A percentile compares a stretch with the other conserved stretches of the same genome.
These are phyloP conservation scores for Melanchra persicariae DNA, from an alignment of 2,888 invertebrate genomes.

Conservation along the genomic window DNA sequence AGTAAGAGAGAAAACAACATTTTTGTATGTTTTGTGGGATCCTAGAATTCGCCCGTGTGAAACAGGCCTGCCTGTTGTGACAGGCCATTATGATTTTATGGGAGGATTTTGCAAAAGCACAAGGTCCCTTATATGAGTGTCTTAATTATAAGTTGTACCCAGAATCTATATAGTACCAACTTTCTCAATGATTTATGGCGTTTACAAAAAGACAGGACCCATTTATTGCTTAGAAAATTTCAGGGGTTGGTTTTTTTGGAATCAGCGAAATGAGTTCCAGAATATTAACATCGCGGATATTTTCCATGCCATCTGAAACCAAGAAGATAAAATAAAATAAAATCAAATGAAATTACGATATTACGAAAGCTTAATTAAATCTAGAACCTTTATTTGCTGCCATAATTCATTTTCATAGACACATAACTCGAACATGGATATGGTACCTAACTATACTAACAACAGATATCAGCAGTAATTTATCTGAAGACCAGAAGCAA, in stretches of 20 bases:
- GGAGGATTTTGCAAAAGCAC: slow-evolving; percentile 19
- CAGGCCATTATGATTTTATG: slow-evolving; percentile 65
- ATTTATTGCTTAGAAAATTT: background rate
- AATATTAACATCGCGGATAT: no score
- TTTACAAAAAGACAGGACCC: background rate
- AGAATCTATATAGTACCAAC: slow-evolving; percentile 7
- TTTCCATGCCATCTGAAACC: background rate
- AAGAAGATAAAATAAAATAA: background rate
- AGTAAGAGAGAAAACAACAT: slow-evolving; percentile 76
- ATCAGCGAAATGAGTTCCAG: no score
- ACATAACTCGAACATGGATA: slow-evolving; percentile 12
- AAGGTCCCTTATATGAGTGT: background rate
- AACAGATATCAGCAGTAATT: slow-evolving; percentile 35
- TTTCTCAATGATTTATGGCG: background rate
- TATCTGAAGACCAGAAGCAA: slow-evolving; percentile 77
- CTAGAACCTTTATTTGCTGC: background rate
- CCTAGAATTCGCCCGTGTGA: slow-evolving; percentile 75
- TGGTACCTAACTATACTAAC: slow-evolving; percentile 10
- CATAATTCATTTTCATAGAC: background rate
- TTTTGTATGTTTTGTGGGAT: slow-evolving; percentile 81
- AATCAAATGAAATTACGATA: no score
- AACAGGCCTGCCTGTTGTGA: slow-evolving; percentile 68
- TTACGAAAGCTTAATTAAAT: background rate
- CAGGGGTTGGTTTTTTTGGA: background rate
- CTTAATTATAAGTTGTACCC: slow-evolving; percentile 29